Conservation (phyloP, 2,888 invertebrate genomes). For the Leptogaster cylindrica region DNA sequence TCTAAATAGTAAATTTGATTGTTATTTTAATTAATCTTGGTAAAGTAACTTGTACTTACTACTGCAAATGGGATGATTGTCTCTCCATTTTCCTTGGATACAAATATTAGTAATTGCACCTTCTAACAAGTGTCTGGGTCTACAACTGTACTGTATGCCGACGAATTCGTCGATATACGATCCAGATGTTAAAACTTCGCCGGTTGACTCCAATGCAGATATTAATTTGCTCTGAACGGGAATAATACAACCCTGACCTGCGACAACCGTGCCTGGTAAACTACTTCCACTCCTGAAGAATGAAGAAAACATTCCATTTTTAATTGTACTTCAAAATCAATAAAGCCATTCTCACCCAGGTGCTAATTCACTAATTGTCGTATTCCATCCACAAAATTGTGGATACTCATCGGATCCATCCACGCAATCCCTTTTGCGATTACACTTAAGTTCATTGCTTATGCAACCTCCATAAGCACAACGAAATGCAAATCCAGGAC, state of each 20-base stretch:
- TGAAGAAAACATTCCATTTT: no score
- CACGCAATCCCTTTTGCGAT: conserved; percentile 50
- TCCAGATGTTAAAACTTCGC: background rate
- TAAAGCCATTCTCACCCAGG: no score
- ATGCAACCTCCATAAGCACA: conserved; percentile 55
- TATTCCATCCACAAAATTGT: conserved; percentile 47
- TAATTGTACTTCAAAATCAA: no score
- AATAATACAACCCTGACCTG: no score
- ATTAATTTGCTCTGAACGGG: no score
- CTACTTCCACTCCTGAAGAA: no score
- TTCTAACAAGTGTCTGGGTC: conserved; percentile 15
- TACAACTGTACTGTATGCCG: conserved; percentile 33
- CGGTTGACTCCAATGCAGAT: no score
- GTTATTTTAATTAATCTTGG: background rate
- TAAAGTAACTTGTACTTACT: conserved; percentile 25
- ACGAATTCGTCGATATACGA: background rate
- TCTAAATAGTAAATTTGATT: background rate
- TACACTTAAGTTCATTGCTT: conserved; percentile 48
- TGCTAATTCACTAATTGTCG: no score
- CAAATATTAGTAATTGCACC: conserved; percentile 36
- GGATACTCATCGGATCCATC: conserved; percentile 54
- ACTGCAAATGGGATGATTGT: conserved; percentile 33
- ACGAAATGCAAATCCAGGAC: conserved; percentile 52
- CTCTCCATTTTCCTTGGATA: conserved; percentile 25
- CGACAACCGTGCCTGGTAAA: no score